Percentiles rank a stretch among this genome's conserved stretches.
Evolutionary conservation across 23 tunicate species (phyloP).

Genomic region (Trididemnum nubilum): DNA sequence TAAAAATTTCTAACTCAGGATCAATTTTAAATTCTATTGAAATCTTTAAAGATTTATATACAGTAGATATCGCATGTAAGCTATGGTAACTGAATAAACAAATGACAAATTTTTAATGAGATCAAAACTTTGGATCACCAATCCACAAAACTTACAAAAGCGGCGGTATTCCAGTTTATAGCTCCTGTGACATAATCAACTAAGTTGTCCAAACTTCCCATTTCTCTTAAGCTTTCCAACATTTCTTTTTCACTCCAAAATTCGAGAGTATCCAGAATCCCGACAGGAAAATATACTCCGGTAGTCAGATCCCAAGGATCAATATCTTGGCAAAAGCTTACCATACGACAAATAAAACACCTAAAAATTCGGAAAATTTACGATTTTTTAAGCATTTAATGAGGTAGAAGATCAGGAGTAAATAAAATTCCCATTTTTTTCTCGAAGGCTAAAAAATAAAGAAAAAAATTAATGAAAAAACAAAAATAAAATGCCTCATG

Average conservation of each 20-base stretch:
- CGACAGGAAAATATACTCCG: constrained; percentile 42
- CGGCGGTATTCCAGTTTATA: constrained; percentile 64
- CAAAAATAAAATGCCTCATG: no score
- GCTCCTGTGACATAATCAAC: neutral
- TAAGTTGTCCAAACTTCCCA: neutral
- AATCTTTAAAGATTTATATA: neutral
- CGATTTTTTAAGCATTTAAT: no score
- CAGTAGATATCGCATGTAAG: neutral
- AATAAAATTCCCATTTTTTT: no score
- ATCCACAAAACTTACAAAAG: constrained; percentile 75
- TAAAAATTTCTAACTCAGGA: no score
- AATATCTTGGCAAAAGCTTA: constrained; percentile 51
- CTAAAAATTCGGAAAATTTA: constrained; percentile 61
- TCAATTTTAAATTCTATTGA: no score
- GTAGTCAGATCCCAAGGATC: constrained; percentile 70
- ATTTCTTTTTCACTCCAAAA: neutral
- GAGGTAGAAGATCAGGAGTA: neutral
- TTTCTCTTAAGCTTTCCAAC: neutral
- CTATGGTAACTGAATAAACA: no score
- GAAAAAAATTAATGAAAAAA: no score
- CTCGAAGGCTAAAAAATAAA: no score
- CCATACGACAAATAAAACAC: constrained; percentile 76
- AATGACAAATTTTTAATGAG: no score
- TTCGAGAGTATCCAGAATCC: neutral
- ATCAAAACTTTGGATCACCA: no score